Conservation (phyloP, 2,113 vertebrate species). For the Nothobranchius kuhntae region DNA sequence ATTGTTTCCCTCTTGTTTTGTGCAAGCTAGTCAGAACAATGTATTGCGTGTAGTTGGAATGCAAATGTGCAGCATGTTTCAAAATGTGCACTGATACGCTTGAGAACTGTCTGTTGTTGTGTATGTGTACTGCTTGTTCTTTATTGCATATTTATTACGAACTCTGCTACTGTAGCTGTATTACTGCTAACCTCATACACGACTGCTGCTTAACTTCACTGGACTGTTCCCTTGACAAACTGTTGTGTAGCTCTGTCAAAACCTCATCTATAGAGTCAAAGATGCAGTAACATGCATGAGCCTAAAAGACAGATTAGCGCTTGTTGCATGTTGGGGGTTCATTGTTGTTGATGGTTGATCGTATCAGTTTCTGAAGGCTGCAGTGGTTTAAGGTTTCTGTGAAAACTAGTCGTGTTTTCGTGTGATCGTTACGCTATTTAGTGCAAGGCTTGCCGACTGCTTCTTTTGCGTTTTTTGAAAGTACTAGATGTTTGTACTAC, state of each 20-base stretch:
- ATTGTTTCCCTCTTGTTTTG: constrained; percentile 76
- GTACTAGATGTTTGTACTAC: constrained; percentile 73
- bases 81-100: constrained; percentile 91
- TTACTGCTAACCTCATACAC: constrained; percentile 76
- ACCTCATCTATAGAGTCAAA: constrained; percentile 29
- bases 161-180: constrained; percentile 86
- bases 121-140: constrained; percentile 83
- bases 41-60: constrained; percentile 88
- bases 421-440: constrained; percentile 12
- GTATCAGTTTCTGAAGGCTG: constrained; percentile 12
- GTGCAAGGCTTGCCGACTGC: constrained; percentile 22
- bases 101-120: constrained; percentile 85
- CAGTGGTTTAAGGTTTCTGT: constrained; percentile 3
- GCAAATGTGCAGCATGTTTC: constrained; percentile 92
- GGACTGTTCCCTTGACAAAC: constrained; percentile 48
- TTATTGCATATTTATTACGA: constrained; percentile 81
- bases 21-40: constrained; percentile 84
- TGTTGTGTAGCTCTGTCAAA: constrained; percentile 32
- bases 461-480: constrained; percentile 13
- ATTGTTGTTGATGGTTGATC: constrained; percentile 15
- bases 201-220: constrained; percentile 82
- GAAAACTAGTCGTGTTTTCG: not conserved
- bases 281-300: constrained; percentile 17
- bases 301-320: constrained; percentile 12
- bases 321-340: constrained; percentile 15